Base-by-base conservation (phyloP, 2,797 vertebrate species). In the Avahi laniger region DNA sequence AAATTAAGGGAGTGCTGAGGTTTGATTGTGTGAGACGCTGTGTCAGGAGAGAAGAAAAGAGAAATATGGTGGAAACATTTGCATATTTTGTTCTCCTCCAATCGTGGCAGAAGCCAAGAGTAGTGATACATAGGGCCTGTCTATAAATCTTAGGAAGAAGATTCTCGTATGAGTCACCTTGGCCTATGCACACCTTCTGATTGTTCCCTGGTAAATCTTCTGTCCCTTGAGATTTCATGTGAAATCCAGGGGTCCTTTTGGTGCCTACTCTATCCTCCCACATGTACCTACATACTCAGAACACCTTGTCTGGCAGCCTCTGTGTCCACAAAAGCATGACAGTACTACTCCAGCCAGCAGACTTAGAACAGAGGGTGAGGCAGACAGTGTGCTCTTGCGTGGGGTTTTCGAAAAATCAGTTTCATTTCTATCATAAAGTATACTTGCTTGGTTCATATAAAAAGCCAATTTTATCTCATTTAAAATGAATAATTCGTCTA, bases 211-310 rank as follows among this genome's bases (percentile, higher is more conserved):
- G 93, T 90, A 95, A 94, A 95, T 67, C 80, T 94, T 89, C 33
- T 59, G 54, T 63, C 89, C 52, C 83, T 97, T 88, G 95, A 98
- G 96, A 91, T 94, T 93, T 96, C 63, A 5, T 12, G 8, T 11
- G 63, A 80, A 96, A 83, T 96, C 52, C 92, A 90, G 46, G 65
- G 50, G 79, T 95, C 89, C 80, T 46, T 95, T 89, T 97, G 87
- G n/a, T 94, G 96, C 96, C 1, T 33, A 5, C 22, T 67, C 2
- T 50, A 3, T 22, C 14, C 5, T 78, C 10, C 5, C 22, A 26
- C 22, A 35, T n/a, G 54, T 69, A 41, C 35, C n/a, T 85, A 20
- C 1, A 33, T 43, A 9, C 26, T 54, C 46, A 41, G 69, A 88
- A 3, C 8, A 35, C 38, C 18, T 52, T 57, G 41, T 46, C 12